Evolutionary conservation across 2,113 vertebrate genomes (phyloP).

Genomic region (Pteropus alecto): DNA sequence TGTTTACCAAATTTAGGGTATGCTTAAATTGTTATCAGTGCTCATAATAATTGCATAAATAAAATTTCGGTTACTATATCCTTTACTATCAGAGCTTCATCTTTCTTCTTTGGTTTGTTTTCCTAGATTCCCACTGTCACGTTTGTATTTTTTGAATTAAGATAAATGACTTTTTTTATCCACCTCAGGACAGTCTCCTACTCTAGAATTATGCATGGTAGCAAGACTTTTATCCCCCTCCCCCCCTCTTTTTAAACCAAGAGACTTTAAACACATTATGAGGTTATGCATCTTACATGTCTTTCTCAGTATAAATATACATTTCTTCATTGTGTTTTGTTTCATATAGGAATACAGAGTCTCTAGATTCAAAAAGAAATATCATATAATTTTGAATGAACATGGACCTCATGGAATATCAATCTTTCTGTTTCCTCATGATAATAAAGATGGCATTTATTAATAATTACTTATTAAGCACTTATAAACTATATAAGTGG

Average conservation of each 20-base stretch:
- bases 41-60: accelerated
- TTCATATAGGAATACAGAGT: not conserved
- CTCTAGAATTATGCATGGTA: not conserved
- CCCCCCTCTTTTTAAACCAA: not conserved
- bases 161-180: not conserved
- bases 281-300: not conserved
- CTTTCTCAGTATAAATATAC: not conserved
- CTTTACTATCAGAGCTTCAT: not conserved
- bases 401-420: not conserved
- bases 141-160: not conserved
- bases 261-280: not conserved
- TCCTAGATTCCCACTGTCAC: not conserved
- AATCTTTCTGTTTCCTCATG: not conserved
- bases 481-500: not conserved
- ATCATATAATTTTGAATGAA: not conserved
- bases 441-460: not conserved
- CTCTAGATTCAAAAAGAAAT: not conserved
- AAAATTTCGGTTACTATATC: not conserved
- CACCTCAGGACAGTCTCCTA: not conserved
- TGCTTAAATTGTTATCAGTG: not conserved
- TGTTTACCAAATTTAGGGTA: not conserved
- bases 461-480: not conserved
- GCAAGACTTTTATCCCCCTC: not conserved
- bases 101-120: not conserved
- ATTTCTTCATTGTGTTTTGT: not conserved